Evolutionary conservation across 2,797 vertebrate genomes (phyloP).

Genomic region (Sebastes hopkinsi): DNA sequence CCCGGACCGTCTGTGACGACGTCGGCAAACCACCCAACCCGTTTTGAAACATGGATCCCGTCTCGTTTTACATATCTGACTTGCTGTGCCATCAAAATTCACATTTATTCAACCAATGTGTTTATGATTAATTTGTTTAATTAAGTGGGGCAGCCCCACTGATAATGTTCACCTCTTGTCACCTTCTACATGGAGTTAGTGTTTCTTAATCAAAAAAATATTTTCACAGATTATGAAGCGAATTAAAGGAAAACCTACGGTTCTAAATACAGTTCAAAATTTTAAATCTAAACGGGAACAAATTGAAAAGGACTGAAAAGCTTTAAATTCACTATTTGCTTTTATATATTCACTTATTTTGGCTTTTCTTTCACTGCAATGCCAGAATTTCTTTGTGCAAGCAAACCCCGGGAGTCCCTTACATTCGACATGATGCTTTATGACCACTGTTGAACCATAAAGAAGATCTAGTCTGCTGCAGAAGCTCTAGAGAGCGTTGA

Average conservation of each 20-base stretch:
- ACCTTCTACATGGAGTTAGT: background rate
- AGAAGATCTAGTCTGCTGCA: conserved; percentile 34
- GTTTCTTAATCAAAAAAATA: too few relatives aligned
- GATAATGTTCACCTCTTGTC: background rate
- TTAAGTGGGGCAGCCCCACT: too few relatives aligned
- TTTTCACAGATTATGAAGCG: too few relatives aligned
- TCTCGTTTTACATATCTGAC: accelerated
- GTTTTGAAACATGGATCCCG: too few relatives aligned
- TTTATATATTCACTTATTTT: background rate
- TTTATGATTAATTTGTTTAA: too few relatives aligned
- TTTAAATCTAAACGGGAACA: background rate
- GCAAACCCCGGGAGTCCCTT: conserved; percentile 14
- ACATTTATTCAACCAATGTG: too few relatives aligned
- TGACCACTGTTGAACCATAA: conserved; percentile 33
- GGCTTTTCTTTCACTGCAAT: background rate
- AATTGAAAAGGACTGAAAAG: background rate
- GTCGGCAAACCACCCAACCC: too few relatives aligned
- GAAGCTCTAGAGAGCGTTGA: conserved; percentile 23
- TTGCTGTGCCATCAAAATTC: too few relatives aligned
- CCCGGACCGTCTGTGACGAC: accelerated
- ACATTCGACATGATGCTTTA: conserved; percentile 38
- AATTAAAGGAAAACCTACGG: too few relatives aligned
- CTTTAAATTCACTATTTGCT: background rate
- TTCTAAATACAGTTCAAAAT: background rate
- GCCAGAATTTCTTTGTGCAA: conserved; percentile 7